Evolutionary conservation across 2,113 vertebrate genomes (phyloP), one percentile per base, ranked within the genome.

Genomic region (Cavia porcellus): DNA sequence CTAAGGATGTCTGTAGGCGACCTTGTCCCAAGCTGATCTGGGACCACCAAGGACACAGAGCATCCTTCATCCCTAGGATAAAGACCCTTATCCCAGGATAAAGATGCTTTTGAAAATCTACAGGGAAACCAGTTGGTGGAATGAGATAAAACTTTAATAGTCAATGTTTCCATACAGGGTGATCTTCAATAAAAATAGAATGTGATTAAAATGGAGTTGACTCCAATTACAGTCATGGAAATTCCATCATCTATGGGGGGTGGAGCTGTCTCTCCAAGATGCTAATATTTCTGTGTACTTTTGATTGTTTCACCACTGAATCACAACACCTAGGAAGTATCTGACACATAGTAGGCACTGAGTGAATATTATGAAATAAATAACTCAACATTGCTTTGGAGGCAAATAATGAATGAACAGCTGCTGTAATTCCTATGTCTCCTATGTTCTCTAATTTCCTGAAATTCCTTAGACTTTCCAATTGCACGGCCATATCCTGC

Each of bases 201-300:
- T 0, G 0, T 8, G 55, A 32, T 22, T 22, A 28, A 28, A 38
- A 64, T 3, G 1, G 38, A 47, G 5, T 42, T 42, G 14, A 7
- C 55, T 84, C 80, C 1, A 52, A 6, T 5, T 0, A 3, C 3
- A 14, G 50, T 0, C 4, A 32, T 0, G 6, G 24, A 3, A 45
- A 7, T 24, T 13, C 74, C 3, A 30, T 5, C 55, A 24, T 20
- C 42, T 15, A 1, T 0, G 0, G 28, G 5, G 9, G 12, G 0
- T 1, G 0, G 0, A 42, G 42, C 12, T 45, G 7, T 4, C 10
- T 4, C 70, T 13, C 7, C 30, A 2, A 12, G 6, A 20, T 30
- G 42, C 11, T 35, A 42, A 1, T 9, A 5, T 1, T 30, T 14
- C 47, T 50, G 11, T 0, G 1, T 0, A 24, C 3, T 1, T 22